A percentile compares a stretch with the other conserved stretches of the same genome.
Evolutionary conservation across 2,797 vertebrate genomes (phyloP).

Genomic region (Urocyon cinereoargenteus): DNA sequence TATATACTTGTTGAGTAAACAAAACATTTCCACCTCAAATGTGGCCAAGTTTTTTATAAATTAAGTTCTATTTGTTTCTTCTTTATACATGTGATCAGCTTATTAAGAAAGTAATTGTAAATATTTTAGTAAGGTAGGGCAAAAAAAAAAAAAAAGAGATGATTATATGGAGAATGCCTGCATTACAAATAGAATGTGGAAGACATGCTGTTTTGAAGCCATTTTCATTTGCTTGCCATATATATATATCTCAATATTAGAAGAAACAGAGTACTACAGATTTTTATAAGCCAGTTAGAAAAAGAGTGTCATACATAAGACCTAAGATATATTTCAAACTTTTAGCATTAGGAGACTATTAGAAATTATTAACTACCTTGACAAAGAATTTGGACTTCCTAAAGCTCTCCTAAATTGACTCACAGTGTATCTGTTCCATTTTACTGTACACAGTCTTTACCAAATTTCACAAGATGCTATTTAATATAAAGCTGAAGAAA

Average conservation of each 20-base stretch:
- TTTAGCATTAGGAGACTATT: slow-evolving; percentile 68
- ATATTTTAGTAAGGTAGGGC: not conserved
- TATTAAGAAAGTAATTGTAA: not conserved
- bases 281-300: not conserved
- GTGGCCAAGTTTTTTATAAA: not conserved
- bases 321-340: slow-evolving; percentile 57
- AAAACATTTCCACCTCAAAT: not conserved
- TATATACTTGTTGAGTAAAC: not conserved
- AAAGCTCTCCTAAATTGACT: slow-evolving; percentile 66
- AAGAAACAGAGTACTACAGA: not conserved
- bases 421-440: slow-evolving; percentile 76
- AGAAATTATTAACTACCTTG: slow-evolving; percentile 77
- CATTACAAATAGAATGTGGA: slow-evolving; percentile 63
- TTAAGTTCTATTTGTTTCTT: not conserved
- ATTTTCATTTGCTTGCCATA: not conserved
- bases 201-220: slow-evolving; percentile 7
- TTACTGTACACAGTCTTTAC: slow-evolving; percentile 80
- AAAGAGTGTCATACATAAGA: not conserved
- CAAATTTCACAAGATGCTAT: slow-evolving; percentile 81
- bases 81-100: not conserved
- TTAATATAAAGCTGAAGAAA: slow-evolving; percentile 84
- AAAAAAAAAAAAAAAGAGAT: not conserved
- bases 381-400: slow-evolving; percentile 68
- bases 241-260: not conserved
- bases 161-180: slow-evolving; percentile 26